Evolutionary conservation across 2,113 vertebrate species (phyloP).

Genomic region (Nicator chloris): DNA sequence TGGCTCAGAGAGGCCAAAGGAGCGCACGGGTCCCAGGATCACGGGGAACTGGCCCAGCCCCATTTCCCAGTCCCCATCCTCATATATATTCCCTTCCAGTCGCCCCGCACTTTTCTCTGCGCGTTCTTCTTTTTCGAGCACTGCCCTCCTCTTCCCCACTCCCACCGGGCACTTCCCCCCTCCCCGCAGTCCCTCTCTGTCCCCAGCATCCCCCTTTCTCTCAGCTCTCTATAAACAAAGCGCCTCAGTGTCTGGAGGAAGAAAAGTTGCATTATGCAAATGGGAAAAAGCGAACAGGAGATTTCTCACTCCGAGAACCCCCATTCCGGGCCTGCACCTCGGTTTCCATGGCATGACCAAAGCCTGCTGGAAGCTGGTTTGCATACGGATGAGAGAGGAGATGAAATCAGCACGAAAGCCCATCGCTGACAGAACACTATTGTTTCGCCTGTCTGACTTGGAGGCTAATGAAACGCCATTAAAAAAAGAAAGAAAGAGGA

Average conservation of each 20-base stretch:
- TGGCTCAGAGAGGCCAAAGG: conserved; percentile 12
- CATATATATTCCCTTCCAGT: conserved; percentile 47
- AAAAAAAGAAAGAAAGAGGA: neutral
- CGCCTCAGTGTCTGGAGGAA: conserved; percentile 70
- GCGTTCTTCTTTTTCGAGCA: neutral
- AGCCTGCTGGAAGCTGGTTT: conserved; percentile 61
- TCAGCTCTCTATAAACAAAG: conserved; percentile 68
- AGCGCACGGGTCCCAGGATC: neutral
- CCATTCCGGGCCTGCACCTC: conserved; percentile 65
- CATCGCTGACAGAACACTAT: conserved; percentile 71
- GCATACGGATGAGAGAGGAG: conserved; percentile 77
- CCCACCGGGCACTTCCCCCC: conserved; percentile 21
- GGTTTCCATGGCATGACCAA: conserved; percentile 71
- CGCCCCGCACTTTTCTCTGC: neutral
- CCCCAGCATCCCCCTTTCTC: conserved; percentile 39
- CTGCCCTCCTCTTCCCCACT: conserved; percentile 38
- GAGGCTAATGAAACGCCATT: conserved; percentile 48
- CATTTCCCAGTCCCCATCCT: conserved; percentile 33
- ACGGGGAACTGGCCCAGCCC: neutral
- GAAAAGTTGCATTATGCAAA: conserved; percentile 76
- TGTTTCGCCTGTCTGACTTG: conserved; percentile 65
- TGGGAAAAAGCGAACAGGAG: conserved; percentile 63
- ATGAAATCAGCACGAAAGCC: conserved; percentile 59
- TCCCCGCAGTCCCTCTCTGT: conserved; percentile 11
- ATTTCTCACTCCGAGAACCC: conserved; percentile 67